These are phyloP conservation scores for Varanus komodoensis DNA, from an alignment of 2,113 vertebrate species.

Conservation along the genomic window DNA sequence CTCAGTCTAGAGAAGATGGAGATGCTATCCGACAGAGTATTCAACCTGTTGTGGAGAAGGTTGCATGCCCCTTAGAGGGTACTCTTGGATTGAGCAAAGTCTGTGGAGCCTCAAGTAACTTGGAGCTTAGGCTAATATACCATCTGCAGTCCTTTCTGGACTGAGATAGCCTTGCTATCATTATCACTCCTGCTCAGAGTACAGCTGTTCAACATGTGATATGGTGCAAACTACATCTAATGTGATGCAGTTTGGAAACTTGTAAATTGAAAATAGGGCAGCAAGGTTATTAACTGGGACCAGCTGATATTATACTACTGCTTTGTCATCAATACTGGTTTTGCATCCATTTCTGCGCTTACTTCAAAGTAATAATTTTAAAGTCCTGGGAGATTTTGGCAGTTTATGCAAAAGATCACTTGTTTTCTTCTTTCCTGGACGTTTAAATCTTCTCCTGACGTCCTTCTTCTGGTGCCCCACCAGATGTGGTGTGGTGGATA, in stretches of 20 bases:
- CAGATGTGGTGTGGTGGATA: neutral
- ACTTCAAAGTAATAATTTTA: neutral
- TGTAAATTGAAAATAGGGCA: neutral
- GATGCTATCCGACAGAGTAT: neutral
- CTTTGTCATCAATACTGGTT: too few species aligned
- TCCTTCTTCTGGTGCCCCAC: neutral
- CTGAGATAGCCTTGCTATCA: neutral
- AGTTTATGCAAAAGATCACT: neutral
- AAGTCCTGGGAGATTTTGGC: neutral
- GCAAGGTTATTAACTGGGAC: neutral
- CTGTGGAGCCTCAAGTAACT: neutral
- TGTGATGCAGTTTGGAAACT: neutral
- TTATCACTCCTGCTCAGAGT: neutral
- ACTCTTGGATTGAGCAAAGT: neutral
- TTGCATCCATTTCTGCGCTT: too few species aligned
- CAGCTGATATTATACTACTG: neutral
- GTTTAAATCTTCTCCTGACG: neutral
- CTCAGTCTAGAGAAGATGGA: neutral
- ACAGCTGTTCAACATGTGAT: too few species aligned
- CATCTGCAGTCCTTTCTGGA: neutral
- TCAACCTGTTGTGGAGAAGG: neutral
- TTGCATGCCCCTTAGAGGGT: neutral
- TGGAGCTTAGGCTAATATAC: too few species aligned
- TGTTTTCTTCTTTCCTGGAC: neutral
- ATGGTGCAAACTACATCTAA: too few species aligned